A percentile compares a stretch with the other conserved stretches of the same genome.
These are phyloP conservation scores for Myotis myotis DNA, from an alignment of 2,797 vertebrate genomes.

Conservation along the genomic window DNA sequence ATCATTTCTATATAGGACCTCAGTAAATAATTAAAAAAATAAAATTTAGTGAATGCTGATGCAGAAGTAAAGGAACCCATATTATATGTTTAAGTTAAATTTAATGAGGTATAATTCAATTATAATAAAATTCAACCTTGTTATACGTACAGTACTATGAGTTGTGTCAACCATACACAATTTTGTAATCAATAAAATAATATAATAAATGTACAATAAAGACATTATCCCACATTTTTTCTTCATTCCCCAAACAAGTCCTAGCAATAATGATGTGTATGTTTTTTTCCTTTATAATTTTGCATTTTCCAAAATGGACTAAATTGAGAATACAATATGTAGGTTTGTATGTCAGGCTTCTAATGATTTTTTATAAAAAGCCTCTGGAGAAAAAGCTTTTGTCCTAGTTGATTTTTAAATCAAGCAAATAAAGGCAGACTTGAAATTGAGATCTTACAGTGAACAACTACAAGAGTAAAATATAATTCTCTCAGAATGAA, in stretches of 20 bases:
- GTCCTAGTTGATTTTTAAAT: not conserved
- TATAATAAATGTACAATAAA: not conserved
- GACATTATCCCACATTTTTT: not conserved
- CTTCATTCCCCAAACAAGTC: not conserved
- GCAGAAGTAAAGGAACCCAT: not conserved
- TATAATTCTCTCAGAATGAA: not conserved
- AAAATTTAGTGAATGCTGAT: not conserved
- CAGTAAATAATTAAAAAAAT: not conserved
- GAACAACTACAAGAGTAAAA: not conserved
- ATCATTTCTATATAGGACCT: not conserved
- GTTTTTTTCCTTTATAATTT: not conserved
- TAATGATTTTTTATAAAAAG: not conserved
- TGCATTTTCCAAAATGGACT: not conserved
- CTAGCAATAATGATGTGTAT: not conserved
- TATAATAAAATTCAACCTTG: not conserved
- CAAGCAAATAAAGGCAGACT: not conserved
- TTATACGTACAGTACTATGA: not conserved
- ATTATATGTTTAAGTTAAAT: not conserved
- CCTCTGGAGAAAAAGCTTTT: not conserved
- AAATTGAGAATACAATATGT: not conserved
- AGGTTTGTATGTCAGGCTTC: not conserved
- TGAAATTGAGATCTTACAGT: not conserved
- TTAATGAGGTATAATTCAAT: not conserved
- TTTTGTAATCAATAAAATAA: not conserved
- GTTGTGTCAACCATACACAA: not conserved